Evolutionary conservation across 2,888 invertebrate species (phyloP).

Genomic region (Epinotia demarniana): DNA sequence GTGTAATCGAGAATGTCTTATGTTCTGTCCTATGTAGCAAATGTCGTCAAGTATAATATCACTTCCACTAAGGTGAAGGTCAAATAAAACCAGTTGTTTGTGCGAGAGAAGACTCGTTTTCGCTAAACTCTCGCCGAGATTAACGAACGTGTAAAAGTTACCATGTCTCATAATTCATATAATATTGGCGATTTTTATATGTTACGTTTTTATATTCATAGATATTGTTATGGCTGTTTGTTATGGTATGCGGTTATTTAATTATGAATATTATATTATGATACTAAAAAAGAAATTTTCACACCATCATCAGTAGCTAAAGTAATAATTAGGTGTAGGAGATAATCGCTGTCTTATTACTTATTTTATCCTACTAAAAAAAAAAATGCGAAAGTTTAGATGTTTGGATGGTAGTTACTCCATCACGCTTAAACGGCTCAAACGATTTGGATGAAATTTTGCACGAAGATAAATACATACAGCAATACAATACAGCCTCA

Average conservation of each 20-base stretch:
- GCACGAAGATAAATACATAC: too few relatives aligned
- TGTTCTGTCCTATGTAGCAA: neutral
- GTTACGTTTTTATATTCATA: conserved; percentile 4
- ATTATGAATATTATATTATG: neutral
- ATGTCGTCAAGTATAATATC: conserved; percentile 9
- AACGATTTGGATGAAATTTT: too few relatives aligned
- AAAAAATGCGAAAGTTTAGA: too few relatives aligned
- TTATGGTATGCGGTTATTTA: neutral
- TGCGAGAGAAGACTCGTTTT: conserved; percentile 1
- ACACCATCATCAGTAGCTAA: conserved; percentile 10
- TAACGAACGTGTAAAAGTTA: neutral
- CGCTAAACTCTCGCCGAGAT: conserved; percentile 7
- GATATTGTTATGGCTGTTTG: neutral
- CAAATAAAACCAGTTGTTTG: conserved; percentile 19
- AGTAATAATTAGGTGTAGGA: neutral
- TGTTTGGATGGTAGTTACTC: too few relatives aligned
- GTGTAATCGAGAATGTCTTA: too few relatives aligned
- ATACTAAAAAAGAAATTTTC: neutral
- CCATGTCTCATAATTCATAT: neutral
- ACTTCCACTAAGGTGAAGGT: conserved; percentile 20
- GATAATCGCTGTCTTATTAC: neutral
- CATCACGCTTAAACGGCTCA: too few relatives aligned
- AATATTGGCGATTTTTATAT: neutral
- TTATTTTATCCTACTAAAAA: neutral
- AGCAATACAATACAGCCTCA: too few relatives aligned